Evolutionary conservation across 1,140 invertebrate species (phyloP).

Genomic region (Argopecten irradians): DNA sequence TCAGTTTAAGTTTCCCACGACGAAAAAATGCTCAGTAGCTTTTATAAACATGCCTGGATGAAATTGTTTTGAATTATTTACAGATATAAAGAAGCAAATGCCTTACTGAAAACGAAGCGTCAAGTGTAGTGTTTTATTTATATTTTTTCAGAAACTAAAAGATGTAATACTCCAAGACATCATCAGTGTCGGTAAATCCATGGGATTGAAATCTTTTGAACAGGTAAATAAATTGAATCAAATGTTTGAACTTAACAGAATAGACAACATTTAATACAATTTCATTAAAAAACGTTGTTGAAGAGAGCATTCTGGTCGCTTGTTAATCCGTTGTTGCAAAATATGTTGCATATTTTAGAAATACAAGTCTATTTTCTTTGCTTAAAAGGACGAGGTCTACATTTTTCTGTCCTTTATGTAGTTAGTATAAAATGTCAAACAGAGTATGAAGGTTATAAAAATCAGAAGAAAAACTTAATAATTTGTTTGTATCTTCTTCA

Average conservation of each 20-base stretch:
- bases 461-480: too few species aligned
- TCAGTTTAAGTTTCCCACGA: too few species aligned
- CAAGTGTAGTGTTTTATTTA: background rate
- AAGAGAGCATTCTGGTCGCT: background rate
- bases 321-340: background rate
- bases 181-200: conserved; percentile 88
- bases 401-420: too few species aligned
- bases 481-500: conserved; percentile 77
- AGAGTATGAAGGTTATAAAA: too few species aligned
- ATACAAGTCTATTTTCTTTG: too few species aligned
- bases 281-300: background rate
- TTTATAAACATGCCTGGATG: background rate
- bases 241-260: background rate
- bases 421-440: too few species aligned
- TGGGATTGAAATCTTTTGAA: conserved; percentile 95
- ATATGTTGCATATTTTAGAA: too few species aligned
- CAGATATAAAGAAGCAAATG: background rate
- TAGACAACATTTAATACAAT: background rate
- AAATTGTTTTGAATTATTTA: background rate
- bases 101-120: background rate
- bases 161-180: conserved; percentile 93
- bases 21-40: too few species aligned
- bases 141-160: conserved; percentile 84
- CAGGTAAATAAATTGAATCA: conserved; percentile 82
- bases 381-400: too few species aligned